Evolutionary conservation across 2,113 vertebrate species (phyloP).

Genomic region (Marcusenius ussheri): DNA sequence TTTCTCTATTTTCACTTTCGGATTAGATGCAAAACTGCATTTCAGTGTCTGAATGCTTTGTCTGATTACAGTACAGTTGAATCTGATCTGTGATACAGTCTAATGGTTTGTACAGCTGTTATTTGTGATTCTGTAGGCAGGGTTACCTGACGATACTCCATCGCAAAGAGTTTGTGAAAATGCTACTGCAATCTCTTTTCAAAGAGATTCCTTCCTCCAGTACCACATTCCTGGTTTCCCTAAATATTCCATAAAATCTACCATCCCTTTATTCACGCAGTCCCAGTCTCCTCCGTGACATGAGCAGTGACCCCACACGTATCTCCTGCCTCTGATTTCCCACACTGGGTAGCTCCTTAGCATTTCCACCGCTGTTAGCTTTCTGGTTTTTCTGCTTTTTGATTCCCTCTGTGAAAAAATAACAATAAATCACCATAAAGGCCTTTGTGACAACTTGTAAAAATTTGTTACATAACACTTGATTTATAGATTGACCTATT

Average conservation of each 20-base stretch:
- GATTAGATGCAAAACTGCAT: neutral
- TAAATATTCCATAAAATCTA: neutral
- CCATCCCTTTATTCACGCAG: neutral
- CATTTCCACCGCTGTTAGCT: neutral
- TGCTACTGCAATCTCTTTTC: neutral
- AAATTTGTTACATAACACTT: neutral
- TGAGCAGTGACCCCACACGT: neutral
- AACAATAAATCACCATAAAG: neutral
- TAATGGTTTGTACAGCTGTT: neutral
- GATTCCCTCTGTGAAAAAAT: neutral
- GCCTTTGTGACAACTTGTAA: neutral
- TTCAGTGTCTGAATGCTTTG: neutral
- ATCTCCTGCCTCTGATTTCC: neutral
- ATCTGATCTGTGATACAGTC: neutral
- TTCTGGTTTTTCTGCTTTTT: neutral
- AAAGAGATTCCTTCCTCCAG: neutral
- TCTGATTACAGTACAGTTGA: neutral
- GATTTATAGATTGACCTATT: neutral
- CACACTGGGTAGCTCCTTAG: neutral
- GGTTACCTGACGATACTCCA: neutral
- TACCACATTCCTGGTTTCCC: neutral
- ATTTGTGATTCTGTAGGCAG: neutral
- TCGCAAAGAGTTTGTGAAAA: neutral
- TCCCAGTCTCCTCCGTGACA: neutral
- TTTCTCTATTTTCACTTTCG: neutral